phyloP scores from a whole-genome alignment of 2,113 vertebrate genomes.

The Gorilla gorilla region DNA sequence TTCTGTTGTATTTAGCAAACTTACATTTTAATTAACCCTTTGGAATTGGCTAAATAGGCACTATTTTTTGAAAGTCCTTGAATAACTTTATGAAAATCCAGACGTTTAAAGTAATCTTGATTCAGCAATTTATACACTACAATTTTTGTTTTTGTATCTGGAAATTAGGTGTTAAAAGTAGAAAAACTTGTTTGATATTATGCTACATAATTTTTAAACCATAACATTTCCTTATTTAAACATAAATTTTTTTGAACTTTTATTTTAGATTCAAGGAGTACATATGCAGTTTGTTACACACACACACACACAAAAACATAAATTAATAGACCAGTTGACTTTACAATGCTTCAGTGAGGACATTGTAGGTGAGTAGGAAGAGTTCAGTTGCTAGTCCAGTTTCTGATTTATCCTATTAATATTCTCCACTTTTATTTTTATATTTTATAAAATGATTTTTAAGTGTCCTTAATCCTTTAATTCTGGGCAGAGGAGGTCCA shows the following conservation, averaged over 20 bases:
- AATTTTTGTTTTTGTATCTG: not conserved
- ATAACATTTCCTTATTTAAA: not conserved
- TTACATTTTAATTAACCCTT: not conserved
- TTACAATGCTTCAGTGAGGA: not conserved
- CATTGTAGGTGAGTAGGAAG: not conserved
- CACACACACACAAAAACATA: not conserved
- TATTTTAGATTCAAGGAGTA: too few relatives aligned
- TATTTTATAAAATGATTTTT: conserved; percentile 3
- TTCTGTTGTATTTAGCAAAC: not conserved
- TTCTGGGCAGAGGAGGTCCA: not conserved
- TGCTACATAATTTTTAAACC: not conserved
- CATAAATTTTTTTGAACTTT: not conserved
- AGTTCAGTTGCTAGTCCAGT: not conserved
- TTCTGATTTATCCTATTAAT: not conserved
- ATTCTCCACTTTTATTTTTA: not conserved
- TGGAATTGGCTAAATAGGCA: not conserved
- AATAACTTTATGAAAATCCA: not conserved
- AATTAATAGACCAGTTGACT: not conserved
- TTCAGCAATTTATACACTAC: not conserved
- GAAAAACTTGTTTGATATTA: not conserved
- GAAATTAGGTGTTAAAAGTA: not conserved
- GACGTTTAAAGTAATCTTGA: not conserved
- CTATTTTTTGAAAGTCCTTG: not conserved
- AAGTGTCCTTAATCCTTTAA: conserved; percentile 38
- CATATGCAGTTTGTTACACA: too few relatives aligned